Percentiles rank a stretch among this genome's conserved stretches.
phyloP scores from a whole-genome alignment of 2,113 vertebrate species.

The Porphyrio hochstetteri region DNA sequence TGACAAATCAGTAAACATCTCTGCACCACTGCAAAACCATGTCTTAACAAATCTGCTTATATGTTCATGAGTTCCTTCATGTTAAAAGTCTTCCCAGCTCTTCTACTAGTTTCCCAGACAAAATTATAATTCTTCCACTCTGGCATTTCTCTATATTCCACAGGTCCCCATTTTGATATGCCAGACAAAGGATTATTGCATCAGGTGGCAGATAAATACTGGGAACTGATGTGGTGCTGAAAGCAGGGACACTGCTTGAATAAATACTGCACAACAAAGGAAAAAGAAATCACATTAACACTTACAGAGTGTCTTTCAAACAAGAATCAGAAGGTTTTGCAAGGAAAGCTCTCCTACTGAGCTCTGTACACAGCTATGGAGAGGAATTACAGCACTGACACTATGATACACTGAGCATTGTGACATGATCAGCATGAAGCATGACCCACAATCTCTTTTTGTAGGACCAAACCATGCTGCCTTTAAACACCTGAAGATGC shows the following conservation, averaged over 20 bases:
- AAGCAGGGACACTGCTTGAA: background rate
- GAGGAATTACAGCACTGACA: background rate
- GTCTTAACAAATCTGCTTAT: background rate
- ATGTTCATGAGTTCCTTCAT: background rate
- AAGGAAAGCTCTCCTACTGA: background rate
- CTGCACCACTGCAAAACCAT: background rate
- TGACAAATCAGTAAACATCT: background rate
- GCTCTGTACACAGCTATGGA: background rate
- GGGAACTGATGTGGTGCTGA: background rate
- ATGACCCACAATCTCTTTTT: background rate
- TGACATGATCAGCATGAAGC: background rate
- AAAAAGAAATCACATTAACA: background rate
- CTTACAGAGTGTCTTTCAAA: background rate
- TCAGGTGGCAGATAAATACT: background rate
- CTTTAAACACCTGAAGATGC: background rate
- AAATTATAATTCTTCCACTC: background rate
- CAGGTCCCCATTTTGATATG: background rate
- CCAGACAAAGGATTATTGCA: background rate
- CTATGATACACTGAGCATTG: background rate
- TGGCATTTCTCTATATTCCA: background rate
- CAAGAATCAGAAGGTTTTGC: background rate
- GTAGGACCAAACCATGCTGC: background rate
- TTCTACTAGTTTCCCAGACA: background rate
- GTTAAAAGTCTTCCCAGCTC: background rate
- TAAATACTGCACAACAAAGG: background rate